Base-by-base conservation (phyloP, 2,888 invertebrate genomes). In the Phasia obesa region DNA sequence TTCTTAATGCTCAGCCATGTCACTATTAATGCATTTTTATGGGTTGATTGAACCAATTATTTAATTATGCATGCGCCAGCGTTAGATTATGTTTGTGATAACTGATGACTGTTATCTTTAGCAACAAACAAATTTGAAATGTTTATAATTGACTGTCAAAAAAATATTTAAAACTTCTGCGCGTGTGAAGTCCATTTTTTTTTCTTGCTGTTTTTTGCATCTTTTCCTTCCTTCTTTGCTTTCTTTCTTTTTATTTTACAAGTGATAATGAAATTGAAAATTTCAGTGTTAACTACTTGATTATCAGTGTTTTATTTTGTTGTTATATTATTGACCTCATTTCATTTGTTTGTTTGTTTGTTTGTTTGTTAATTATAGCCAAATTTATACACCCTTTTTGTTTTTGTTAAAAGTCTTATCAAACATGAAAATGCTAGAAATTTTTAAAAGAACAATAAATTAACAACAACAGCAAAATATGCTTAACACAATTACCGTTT, bases 231-330 rank as follows among this genome's bases (percentile, higher is more conserved):
- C 4, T 44, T 42, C 23, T 13, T 6, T 15, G 49, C 13, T 38
- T n/a, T 51, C 21, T 17, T 47, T n/a, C 9, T 35, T 19, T 15
- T 6, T 11, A 65, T 73, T 70, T 77, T 62, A 53, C 69, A 78
- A 69, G 69, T 82, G 78, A 81, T 81, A 81, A 81, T 78, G 82
- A 82, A 77, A 77, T 77, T 77, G 81, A 78, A 82, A 81, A 74
- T 82, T 82, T 82, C 82, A 82, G 77, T 82, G 82, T 78, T 82
- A 82, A 82, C 69, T 70, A 59, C 64, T 78, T 71, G 57, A 74
- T 78, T 64, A 71, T 70, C 53, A 57, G 17, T 17, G 4, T 65
- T 35, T 31, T 21, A 0, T 65, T 21, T 49, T 70, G 64, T 64
- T 70, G 19, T 21, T 55, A 35, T 57, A 25, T 55, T 49, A 70